A percentile compares a stretch with the other conserved stretches of the same genome.
These are phyloP conservation scores for Dioctria rufipes DNA, from an alignment of 2,888 invertebrate species.

Conservation along the genomic window DNA sequence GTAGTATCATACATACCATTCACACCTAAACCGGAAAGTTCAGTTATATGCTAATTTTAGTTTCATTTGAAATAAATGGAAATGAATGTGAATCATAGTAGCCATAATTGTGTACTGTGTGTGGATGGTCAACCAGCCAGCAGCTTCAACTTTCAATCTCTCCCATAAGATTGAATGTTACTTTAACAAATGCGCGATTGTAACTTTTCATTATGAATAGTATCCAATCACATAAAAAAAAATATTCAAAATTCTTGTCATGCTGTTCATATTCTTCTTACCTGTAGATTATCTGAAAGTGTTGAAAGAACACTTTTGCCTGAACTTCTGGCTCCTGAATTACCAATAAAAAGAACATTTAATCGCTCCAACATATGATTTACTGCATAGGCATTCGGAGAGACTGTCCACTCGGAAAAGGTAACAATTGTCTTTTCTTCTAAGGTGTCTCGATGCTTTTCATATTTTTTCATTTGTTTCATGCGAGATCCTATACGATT, in stretches of 20 bases:
- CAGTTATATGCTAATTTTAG: constrained; percentile 24
- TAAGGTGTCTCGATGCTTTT: constrained; percentile 72
- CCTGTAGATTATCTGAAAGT: constrained; percentile 63
- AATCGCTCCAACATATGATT: constrained; percentile 78
- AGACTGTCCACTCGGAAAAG: constrained; percentile 81
- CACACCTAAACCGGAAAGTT: constrained; percentile 41
- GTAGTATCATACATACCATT: not conserved
- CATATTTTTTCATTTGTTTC: constrained; percentile 76
- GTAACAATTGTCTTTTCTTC: constrained; percentile 79
- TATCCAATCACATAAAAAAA: not conserved
- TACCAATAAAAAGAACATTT: constrained; percentile 75
- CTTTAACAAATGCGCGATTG: not conserved
- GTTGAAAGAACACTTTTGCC: constrained; percentile 71
- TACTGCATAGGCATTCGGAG: constrained; percentile 78
- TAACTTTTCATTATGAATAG: not conserved
- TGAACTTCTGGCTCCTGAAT: constrained; percentile 72
- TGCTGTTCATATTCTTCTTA: constrained; percentile 49
- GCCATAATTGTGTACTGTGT: no score
- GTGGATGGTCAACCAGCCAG: no score
- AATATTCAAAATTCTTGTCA: not conserved
- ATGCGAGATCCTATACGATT: constrained; percentile 76
- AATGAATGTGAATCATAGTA: not conserved
- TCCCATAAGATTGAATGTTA: not conserved
- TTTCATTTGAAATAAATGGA: not conserved
- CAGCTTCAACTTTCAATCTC: no score